Base-by-base conservation (phyloP, 1,140 invertebrate species). In the Listronotus oregonensis region DNA sequence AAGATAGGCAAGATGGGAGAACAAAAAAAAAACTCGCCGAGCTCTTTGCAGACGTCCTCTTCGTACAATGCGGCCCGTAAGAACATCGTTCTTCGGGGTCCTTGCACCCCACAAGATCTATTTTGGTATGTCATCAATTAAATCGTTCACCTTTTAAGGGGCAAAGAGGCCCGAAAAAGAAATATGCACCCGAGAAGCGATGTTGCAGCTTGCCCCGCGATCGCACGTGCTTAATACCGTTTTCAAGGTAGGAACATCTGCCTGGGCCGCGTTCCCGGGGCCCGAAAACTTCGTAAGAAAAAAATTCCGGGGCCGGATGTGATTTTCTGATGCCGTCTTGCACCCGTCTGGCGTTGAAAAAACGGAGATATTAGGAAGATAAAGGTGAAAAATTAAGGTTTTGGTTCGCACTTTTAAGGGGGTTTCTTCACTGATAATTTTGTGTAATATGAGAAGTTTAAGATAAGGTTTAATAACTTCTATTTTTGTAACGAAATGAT, bases 101-200 rank as follows among this genome's bases (percentile, higher is more conserved):
- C 31, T 47, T 47, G 57, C 32, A 34, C 43, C 43, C 46, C 37
- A n/a, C n/a, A 9, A 21, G 32, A 57, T 59, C 57, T 59, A 59
- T 59, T 57, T 59, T 27, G 43, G 57, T 59, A n/a, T 21, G n/a
- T 47, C 46, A 27, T 59, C 57, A 49, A 49, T 55, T 37, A 59
- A 59, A 59, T 59, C 57, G 57, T 49, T 59, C 57, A 59, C 57
- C 57, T 59, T 59, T 57, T 49, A 27, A 59, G 57, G 43, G 43
- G 57, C 17, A 10, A 43, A 18, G 37, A 57, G 18, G 39, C 32
- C 15, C 34, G 15, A 51, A 51, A 37, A 51, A 42, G 52, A 40
- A 42, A 55, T 55, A 42, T 55, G 37, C 14, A 14, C 15, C 34
- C 34, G 50, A 17, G 31, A 37, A 32, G 18, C 11, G 11, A 37